These are phyloP conservation scores for Acanthococcus lagerstroemiae DNA, from an alignment of 2,888 invertebrate genomes.

Conservation along the genomic window DNA sequence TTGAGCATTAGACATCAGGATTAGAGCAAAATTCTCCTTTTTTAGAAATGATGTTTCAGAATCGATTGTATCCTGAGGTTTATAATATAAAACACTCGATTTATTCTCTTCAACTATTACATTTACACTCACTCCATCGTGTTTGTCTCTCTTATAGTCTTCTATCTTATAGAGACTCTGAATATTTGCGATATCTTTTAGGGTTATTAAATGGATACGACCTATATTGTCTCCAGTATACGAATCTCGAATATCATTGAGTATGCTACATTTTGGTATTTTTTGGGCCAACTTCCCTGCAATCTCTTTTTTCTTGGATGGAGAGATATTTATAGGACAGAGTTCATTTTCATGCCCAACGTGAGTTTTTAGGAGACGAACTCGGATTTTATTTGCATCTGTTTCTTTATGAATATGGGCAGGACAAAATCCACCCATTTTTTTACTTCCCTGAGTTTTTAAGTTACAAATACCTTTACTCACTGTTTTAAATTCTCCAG, in stretches of 20 bases:
- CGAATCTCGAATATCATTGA: neutral
- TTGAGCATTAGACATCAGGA: no score
- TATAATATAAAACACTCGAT: no score
- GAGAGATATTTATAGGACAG: neutral
- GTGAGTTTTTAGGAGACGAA: neutral
- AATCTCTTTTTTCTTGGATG: neutral
- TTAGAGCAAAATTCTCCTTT: no score
- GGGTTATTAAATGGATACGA: no score
- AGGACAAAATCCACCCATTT: neutral
- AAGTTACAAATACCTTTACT: neutral
- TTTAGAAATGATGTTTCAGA: no score
- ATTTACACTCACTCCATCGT: no score
- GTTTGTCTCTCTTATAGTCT: no score
- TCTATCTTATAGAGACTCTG: no score
- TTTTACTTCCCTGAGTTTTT: neutral
- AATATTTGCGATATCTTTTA: no score
- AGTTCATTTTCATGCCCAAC: conserved; percentile 6
- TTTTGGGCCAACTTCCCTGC: neutral
- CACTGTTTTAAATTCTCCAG: neutral
- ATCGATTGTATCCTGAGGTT: no score
- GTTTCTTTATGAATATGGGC: neutral
- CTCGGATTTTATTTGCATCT: neutral
- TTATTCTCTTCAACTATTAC: no score
- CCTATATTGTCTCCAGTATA: no score
- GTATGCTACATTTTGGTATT: neutral